A percentile compares a stretch with the other conserved stretches of the same genome.
phyloP scores from a whole-genome alignment of 1,140 invertebrate species.

The Hypothenemus hampei region DNA sequence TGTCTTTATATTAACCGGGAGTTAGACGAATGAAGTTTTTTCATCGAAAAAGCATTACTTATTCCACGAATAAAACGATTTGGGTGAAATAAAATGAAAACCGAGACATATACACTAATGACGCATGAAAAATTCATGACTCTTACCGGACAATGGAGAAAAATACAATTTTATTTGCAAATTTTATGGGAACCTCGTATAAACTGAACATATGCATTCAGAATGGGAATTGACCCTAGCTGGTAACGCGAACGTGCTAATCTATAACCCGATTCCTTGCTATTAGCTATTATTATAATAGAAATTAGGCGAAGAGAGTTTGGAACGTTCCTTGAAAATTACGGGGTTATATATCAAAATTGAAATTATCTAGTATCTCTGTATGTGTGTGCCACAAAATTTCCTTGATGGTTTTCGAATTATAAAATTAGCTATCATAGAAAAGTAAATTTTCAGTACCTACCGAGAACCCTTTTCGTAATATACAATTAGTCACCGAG shows the following conservation, averaged over 20 bases:
- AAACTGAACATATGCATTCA: constrained; percentile 18
- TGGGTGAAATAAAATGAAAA: not conserved
- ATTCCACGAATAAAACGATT: constrained; percentile 3
- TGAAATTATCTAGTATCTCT: constrained; percentile 18
- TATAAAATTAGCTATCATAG: too few relatives aligned
- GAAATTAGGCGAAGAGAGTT: constrained; percentile 23
- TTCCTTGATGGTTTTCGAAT: constrained; percentile 13
- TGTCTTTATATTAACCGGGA: too few relatives aligned
- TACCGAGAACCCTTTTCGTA: constrained; percentile 9
- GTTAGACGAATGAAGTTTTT: not conserved
- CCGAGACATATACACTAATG: constrained; percentile 2
- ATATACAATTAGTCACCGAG: constrained; percentile 3
- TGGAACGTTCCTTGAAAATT: constrained; percentile 18
- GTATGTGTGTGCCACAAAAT: constrained; percentile 21
- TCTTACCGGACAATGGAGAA: constrained; percentile 5
- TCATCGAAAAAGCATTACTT: constrained; percentile 4
- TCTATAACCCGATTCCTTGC: constrained; percentile 13
- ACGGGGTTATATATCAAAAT: constrained; percentile 25
- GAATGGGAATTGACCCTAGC: constrained; percentile 22
- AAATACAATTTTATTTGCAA: constrained; percentile 18
- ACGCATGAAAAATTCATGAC: constrained; percentile 6
- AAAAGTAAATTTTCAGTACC: too few relatives aligned
- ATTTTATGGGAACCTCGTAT: constrained; percentile 15
- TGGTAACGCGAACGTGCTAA: constrained; percentile 4
- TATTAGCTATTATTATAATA: constrained; percentile 28